Evolutionary conservation across 1,140 invertebrate species (phyloP), one percentile per base, ranked within the genome.

Genomic region (Potamilus streckersoni): DNA sequence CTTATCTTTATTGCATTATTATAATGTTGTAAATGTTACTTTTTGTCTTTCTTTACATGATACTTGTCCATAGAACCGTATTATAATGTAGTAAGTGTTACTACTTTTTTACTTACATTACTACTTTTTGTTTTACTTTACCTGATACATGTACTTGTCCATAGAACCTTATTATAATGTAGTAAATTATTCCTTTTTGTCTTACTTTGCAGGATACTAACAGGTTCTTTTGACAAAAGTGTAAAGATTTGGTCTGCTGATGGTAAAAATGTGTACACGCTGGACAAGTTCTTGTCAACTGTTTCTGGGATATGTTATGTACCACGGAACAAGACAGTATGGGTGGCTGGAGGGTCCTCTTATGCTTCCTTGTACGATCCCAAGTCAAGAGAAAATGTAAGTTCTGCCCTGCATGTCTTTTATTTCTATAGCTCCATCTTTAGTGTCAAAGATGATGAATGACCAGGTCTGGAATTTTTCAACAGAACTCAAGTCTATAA

Each of bases 181-280:
- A 49, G 38, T 27, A 60, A 58, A 71, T 60, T 70, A n/a, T 63
- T 69, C 49, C n/a, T 58, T 67, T 17, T 19, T 38, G 58, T 65
- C 49, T n/a, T 15, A 57, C 70, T n/a, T 80, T 78, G 13, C 76
- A 89, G 88, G 87, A 84, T 90, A 56, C 67, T 90, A 57, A 90
- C 89, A 58, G 89, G 89, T 58, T 88, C 87, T 16, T 90, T 90
- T 87, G 90, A 90, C 76, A 90, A 90, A 77, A 86, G 76, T 62
- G 84, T 90, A 38, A 89, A 88, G 79, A 89, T 90, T 31, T 90
- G 90, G 90, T 88, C 87, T 16, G 76, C 82, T 56, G 89, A 90
- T 71, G 89, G 89, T 11, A 89, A 89, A 80, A 80, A 87, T 17
- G 83, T 89, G 15, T 89, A 90, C 74, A 86, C 82, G 66, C 79